Evolutionary conservation across 2,888 invertebrate species (phyloP).

Genomic region (Hirtodrosophila confusa): DNA sequence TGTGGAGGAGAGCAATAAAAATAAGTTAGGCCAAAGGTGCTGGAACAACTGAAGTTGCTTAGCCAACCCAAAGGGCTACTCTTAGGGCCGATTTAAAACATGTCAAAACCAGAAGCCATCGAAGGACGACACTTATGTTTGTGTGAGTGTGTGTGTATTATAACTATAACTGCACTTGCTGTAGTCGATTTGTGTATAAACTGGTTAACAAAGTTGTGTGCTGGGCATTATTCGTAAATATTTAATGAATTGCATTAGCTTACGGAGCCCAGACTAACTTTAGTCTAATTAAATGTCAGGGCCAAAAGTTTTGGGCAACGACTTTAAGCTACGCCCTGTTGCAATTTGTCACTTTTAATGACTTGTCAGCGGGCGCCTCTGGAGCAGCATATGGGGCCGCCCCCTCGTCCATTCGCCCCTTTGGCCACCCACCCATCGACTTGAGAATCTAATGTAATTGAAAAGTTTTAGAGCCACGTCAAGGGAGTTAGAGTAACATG

Average conservation of each 20-base stretch:
- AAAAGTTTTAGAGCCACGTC: slow-evolving; percentile 63
- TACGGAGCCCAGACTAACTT: slow-evolving; percentile 50
- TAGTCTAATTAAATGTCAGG: slow-evolving; percentile 72
- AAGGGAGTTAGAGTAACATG: slow-evolving; percentile 10
- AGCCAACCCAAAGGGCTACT: background rate
- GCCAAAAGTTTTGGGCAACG: slow-evolving; percentile 54
- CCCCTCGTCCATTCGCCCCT: slow-evolving; percentile 3
- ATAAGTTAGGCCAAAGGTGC: background rate
- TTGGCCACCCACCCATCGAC: slow-evolving; percentile 37
- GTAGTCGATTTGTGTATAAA: slow-evolving; percentile 25
- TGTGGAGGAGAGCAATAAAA: slow-evolving; percentile 11
- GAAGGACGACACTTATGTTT: slow-evolving; percentile 13
- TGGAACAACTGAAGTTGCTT: slow-evolving; percentile 1
- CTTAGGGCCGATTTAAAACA: slow-evolving; percentile 35
- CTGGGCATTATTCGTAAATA: slow-evolving; percentile 58
- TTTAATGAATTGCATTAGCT: slow-evolving; percentile 75
- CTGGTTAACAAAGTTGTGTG: slow-evolving; percentile 51
- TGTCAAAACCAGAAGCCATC: slow-evolving; percentile 31
- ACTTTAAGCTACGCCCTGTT: slow-evolving; percentile 56
- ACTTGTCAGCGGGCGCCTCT: slow-evolving; percentile 73
- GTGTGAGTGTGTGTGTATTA: background rate
- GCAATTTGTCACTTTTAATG: slow-evolving; percentile 77
- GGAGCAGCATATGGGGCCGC: slow-evolving; percentile 53
- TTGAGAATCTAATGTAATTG: slow-evolving; percentile 74
- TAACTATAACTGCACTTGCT: slow-evolving; percentile 29